Evolutionary conservation across 2,888 invertebrate species (phyloP), one percentile per base, ranked within the genome.

Genomic region (Clistopyga incitator): DNA sequence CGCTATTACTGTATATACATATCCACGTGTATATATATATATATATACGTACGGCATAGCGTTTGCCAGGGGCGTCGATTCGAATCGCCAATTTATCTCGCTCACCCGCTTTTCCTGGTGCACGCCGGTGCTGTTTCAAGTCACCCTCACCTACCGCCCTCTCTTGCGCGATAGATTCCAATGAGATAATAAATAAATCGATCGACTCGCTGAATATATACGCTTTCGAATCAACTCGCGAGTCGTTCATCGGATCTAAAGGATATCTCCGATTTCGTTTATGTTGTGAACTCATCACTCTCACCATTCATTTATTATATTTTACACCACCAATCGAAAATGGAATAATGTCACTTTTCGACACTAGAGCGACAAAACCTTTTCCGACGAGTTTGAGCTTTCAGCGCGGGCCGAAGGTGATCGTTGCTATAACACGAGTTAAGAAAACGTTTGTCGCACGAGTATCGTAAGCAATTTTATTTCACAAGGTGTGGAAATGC

Each of bases 81-180:
- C 79, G 76, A 83, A 79, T 83, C 83, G 76, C 76, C 79, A 83
- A 79, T 83, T 83, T 82, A 82, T 82, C 82, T 82, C 70, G 70
- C 77, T 75, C 70, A 38, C 75, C 70, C 75, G 70, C n/a, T 78
- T 82, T 34, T 59, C 68, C 68, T 52, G 42, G 59, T 72, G 65
- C 11, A 45, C 47, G 50, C 38, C 50, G 29, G 25, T 47, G 64
- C 72, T 61, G 78, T 78, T 68, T 38, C 78, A 67, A 67, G 76
- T 64, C 78, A 78, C 61, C 61, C 50, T 42, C 47, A 38, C 34
- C 56, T 71, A 45, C 25, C 59, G 8, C 64, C 18, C n/a, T 45
- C 72, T 34, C 23, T 68, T 50, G 56, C 47, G 50, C 71, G 52
- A 72, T 72, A 78, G 78, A 78, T 78, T 65, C 71, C 42, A 65